These are phyloP conservation scores for Girardia tigrina DNA, from an alignment of 2,888 invertebrate genomes.

Conservation along the genomic window DNA sequence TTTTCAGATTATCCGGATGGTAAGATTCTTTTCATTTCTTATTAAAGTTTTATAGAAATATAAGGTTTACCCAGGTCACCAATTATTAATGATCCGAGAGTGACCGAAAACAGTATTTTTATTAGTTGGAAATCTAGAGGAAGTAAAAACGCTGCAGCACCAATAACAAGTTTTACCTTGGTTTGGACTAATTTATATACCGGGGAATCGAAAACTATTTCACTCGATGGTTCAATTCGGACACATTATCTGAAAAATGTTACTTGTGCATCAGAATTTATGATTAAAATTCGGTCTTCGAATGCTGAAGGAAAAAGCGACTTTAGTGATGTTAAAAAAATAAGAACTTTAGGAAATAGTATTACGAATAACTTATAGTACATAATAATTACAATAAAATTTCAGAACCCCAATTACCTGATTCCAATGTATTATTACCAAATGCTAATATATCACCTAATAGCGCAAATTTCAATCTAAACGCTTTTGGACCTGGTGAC, in stretches of 20 bases:
- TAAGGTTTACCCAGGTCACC: not conserved
- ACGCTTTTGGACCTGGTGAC: not conserved
- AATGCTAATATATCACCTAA: not conserved
- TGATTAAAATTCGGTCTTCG: not conserved
- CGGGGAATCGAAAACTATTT: not conserved
- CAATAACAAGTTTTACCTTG: not conserved
- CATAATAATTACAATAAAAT: too few relatives aligned
- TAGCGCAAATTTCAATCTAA: not conserved
- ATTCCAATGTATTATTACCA: not conserved
- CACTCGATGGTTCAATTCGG: not conserved
- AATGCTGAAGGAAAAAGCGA: not conserved
- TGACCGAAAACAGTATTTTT: conserved; percentile 23
- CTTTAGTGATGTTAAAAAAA: not conserved
- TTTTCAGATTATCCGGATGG: not conserved
- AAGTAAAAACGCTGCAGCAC: not conserved
- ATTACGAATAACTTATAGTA: not conserved
- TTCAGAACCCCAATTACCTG: too few relatives aligned
- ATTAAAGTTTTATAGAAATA: not conserved
- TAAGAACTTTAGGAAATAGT: not conserved
- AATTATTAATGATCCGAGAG: not conserved
- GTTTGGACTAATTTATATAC: not conserved
- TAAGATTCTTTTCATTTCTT: not conserved
- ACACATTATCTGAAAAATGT: not conserved
- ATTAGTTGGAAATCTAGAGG: not conserved
- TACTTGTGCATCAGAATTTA: not conserved